Conservation (phyloP, 2,888 invertebrate genomes). For the Tetragonisca angustula region DNA sequence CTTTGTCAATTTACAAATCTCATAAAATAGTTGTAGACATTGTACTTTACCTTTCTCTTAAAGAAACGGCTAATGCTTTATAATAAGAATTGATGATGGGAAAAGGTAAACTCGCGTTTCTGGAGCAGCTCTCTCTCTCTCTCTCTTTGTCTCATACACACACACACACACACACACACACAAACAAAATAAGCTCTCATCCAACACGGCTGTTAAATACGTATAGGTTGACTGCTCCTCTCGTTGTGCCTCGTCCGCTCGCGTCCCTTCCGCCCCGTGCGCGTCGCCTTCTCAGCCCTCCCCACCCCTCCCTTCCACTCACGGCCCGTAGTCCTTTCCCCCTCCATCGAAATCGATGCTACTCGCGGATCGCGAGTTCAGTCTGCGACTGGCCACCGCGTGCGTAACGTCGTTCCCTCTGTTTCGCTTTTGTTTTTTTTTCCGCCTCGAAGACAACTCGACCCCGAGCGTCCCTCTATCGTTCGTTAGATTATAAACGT, state of each 20-base stretch:
- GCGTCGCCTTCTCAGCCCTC: constrained; percentile 40
- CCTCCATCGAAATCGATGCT: constrained; percentile 80
- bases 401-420: constrained; percentile 69
- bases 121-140: constrained; percentile 34
- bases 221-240: constrained; percentile 65
- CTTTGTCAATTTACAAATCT: not conserved
- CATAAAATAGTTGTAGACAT: not conserved
- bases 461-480: not conserved
- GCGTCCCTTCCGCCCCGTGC: constrained; percentile 61
- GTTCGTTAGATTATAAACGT: no score
- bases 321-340: constrained; percentile 72
- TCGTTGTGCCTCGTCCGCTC: constrained; percentile 52
- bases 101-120: not conserved
- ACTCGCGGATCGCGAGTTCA: constrained; percentile 78
- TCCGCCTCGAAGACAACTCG: not conserved
- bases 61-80: not conserved
- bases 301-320: constrained; percentile 44
- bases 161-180: not conserved
- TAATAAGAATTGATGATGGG: not conserved
- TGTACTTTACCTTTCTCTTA: no score
- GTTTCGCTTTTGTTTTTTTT: constrained; percentile 34
- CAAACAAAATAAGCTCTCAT: constrained; percentile 51
- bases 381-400: constrained; percentile 78
- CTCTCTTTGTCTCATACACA: no score
- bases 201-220: constrained; percentile 46